Evolutionary conservation across 2,797 vertebrate species (phyloP), one percentile per base, ranked within the genome.

Genomic region (Coilia nasus): DNA sequence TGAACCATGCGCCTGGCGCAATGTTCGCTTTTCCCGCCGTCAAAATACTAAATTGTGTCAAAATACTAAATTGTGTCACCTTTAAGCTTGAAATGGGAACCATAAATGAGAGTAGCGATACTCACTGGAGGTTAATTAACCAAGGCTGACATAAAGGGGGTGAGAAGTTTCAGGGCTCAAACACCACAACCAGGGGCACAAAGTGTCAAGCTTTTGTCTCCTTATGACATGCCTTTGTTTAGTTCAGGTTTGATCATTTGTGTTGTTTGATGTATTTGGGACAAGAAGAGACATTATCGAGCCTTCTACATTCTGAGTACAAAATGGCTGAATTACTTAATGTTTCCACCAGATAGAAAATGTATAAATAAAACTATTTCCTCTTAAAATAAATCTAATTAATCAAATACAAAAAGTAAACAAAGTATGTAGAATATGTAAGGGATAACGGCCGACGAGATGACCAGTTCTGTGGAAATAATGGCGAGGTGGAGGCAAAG

Each of bases 91-190:
- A 83, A 90, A 88, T 90, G 87, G 90, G 90, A 91, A 87, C 88
- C 89, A 89, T 90, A 87, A 81, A 62, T 86, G 87, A 90, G 92
- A 91, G 89, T 92, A 90, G 90, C 90, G 83, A 31, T 88, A 83
- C 85, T 91, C 87, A 83, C 85, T 81, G 85, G 89, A 90, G 91
- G 90, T 91, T 93, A 92, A 93, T 93, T 93, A 93, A 88, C 88
- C 67, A 82, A 11, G 60, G 84, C 83, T 86, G 87, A 88, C 85
- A 28, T 82, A 44, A 60, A 67, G 82, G 83, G 84, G 83, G 83
- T 67, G 71, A 62, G 85, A 87, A 83, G 86, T 90, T 87, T 84
- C 87, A 41, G 25, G 56, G 86, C 83, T 60, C 81, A 87, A 84
- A 85, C 6, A 54, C 86, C 85, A 83, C 86, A 83, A 56, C 86